phyloP scores from a whole-genome alignment of 2,888 invertebrate species.

The Mycalesis mineus region DNA sequence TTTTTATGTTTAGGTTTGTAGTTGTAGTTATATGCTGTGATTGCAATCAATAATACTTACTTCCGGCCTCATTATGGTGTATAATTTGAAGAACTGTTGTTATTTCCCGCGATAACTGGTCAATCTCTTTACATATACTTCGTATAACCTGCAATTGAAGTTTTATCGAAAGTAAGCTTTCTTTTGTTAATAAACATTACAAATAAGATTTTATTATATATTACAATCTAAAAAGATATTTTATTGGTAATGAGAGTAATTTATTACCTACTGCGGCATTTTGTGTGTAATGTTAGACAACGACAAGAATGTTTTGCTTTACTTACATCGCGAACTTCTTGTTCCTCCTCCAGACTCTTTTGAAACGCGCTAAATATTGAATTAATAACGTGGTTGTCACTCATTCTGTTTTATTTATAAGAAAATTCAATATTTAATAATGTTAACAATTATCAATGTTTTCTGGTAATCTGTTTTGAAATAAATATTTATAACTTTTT shows the following conservation, averaged over 20 bases:
- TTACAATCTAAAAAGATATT: too few species aligned
- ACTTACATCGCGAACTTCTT: slow-evolving; percentile 87
- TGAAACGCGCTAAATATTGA: slow-evolving; percentile 87
- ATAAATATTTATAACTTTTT: too few species aligned
- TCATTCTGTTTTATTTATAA: slow-evolving; percentile 36
- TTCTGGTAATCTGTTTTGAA: background rate
- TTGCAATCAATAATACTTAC: slow-evolving; percentile 71
- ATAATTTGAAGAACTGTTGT: slow-evolving; percentile 89
- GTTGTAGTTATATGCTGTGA: too few species aligned
- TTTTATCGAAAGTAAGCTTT: too few species aligned
- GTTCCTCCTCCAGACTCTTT: slow-evolving; percentile 85
- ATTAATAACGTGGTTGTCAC: slow-evolving; percentile 65
- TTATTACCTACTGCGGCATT: background rate
- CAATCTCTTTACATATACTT: slow-evolving; percentile 84
- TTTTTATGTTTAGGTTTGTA: too few species aligned
- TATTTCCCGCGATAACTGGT: slow-evolving; percentile 87
- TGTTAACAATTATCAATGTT: background rate
- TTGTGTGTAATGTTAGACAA: background rate
- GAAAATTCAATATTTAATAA: too few species aligned
- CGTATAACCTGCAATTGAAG: slow-evolving; percentile 81
- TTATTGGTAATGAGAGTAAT: background rate
- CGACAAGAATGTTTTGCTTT: background rate
- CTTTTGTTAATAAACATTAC: too few species aligned
- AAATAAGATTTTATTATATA: too few species aligned
- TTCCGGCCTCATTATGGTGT: slow-evolving; percentile 84